Conservation (phyloP, 2,113 vertebrate genomes). For the Nerophis ophidion region DNA sequence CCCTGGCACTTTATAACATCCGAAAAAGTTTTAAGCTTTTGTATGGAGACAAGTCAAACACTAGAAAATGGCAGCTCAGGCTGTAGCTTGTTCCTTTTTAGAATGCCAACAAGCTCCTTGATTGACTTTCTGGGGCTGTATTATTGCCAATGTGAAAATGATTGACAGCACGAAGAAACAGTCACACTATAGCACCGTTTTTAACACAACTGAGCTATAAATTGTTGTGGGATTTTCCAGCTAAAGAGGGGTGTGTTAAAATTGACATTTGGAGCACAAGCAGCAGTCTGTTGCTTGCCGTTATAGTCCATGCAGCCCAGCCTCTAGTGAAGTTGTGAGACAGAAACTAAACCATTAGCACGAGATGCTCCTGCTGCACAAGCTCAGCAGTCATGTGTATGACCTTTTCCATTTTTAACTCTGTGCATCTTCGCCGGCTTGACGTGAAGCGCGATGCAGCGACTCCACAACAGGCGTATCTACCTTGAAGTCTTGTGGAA, state of each 20-base stretch:
- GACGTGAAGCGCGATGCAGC: slow-evolving; percentile 12
- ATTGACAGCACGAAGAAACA: not conserved
- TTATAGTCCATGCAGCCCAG: not conserved
- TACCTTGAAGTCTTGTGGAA: slow-evolving; percentile 50
- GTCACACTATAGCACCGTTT: too few relatives aligned
- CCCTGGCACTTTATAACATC: too few relatives aligned
- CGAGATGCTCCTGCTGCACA: not conserved
- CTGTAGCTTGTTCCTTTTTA: too few relatives aligned
- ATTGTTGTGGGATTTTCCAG: not conserved
- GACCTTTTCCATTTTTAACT: slow-evolving; percentile 14
- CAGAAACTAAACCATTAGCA: not conserved
- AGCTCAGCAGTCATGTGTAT: not conserved
- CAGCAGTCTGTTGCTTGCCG: not conserved
- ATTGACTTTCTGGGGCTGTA: too few relatives aligned
- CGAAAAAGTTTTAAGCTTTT: too few relatives aligned
- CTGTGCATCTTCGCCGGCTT: slow-evolving; percentile 9
- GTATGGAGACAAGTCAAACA: too few relatives aligned
- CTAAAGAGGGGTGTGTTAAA: not conserved
- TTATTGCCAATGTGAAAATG: too few relatives aligned
- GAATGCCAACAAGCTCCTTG: too few relatives aligned
- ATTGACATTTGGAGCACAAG: slow-evolving; percentile 10
- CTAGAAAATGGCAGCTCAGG: too few relatives aligned
- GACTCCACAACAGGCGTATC: slow-evolving; percentile 7
- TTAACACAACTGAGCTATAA: not conserved
- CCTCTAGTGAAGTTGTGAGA: not conserved